phyloP scores from a whole-genome alignment of 2,113 vertebrate genomes.

The Rhinolophus ferrumequinum region DNA sequence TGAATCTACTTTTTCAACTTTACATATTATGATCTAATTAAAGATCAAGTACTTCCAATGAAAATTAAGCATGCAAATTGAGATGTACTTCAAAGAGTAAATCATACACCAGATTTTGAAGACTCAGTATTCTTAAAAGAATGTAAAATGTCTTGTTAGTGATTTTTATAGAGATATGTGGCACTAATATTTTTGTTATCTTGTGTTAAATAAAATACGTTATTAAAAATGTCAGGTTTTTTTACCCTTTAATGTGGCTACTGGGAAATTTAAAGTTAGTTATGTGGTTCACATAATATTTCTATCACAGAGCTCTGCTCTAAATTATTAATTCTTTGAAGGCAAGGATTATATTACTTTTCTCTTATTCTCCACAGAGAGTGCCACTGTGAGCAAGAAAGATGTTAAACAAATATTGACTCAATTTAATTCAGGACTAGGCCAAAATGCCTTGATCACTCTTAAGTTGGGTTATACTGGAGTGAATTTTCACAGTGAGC shows the following conservation, averaged over 20 bases:
- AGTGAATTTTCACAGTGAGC: background rate
- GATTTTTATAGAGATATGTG: constrained; percentile 7
- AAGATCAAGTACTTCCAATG: background rate
- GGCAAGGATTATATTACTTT: background rate
- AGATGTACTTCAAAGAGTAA: background rate
- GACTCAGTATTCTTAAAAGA: background rate
- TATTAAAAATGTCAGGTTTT: background rate
- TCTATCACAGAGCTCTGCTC: background rate
- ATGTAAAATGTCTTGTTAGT: background rate
- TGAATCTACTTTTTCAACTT: background rate
- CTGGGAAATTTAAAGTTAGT: constrained; percentile 24
- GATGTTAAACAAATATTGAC: constrained; percentile 15
- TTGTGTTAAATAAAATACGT: background rate
- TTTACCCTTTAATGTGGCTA: background rate
- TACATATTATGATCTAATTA: background rate
- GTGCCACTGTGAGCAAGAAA: background rate
- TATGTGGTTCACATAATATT: background rate
- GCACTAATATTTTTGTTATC: constrained; percentile 23
- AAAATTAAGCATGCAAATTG: background rate
- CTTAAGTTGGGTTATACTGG: background rate
- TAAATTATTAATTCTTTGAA: constrained; percentile 9
- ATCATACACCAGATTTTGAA: background rate
- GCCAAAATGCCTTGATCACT: background rate
- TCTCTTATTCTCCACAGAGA: background rate
- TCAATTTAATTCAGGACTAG: constrained; percentile 42